Base-by-base conservation (phyloP, 2,888 invertebrate genomes). In the Ectropis crepuscularia region DNA sequence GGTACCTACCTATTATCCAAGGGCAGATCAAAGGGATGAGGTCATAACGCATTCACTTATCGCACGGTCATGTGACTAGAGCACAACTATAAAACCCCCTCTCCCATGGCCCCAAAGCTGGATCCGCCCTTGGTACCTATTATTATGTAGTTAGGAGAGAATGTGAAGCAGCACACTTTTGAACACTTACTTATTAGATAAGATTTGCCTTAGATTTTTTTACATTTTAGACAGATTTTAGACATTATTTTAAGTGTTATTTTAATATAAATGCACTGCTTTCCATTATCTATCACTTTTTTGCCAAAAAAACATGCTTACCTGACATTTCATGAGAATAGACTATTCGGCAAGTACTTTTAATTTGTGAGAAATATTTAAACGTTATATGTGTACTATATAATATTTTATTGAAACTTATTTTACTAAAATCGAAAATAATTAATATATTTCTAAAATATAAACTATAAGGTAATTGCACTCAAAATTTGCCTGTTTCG, bases 401-500 rank as follows among this genome's bases (percentile, higher is more conserved):
- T 58, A 46, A 38, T 47, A 53, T 53, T 28, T 61, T 61, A 53
- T 54, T 10, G 45, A 12, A 61, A 39, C 53, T 11, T 82, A 74
- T 80, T 85, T 87, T 77, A 81, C 83, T 84, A 86, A 80, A 81
- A 81, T 77, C 67, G 69, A 81, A 80, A 84, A 80, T 76, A 70
- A 64, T 64, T 83, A 82, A 86, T 85, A 81, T 85, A 77, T 63
- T 65, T 81, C 75, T 79, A 82, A 78, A 75, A 78, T 79, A 81
- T 82, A 80, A 79, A 88, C 83, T 86, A 51, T 51, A 88, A 88
- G 87, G 87, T 93, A 89, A 90, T 85, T 92, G 93, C 93, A 93
- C 93, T 88, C 80, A 89, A 92, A 86, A 88, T 92, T 93, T 92
- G 92, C 92, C 92, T 91, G 92, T 93, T 92, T 90, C 89, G 89